Conservation (phyloP, 1,140 invertebrate species). For the Microplitis demolitor region DNA sequence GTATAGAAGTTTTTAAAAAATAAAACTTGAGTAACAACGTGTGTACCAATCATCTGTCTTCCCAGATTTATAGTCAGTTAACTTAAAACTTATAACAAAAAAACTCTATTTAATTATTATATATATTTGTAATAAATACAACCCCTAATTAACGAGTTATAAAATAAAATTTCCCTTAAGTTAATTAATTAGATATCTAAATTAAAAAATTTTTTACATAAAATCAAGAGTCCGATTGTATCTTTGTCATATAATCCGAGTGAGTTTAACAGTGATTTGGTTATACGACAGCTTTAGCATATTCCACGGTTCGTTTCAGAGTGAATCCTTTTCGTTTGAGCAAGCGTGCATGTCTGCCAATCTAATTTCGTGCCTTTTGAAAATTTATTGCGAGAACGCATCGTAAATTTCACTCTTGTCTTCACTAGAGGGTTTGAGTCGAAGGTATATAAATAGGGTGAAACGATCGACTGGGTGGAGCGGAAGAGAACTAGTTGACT, state of each 20-base stretch:
- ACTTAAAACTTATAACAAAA: too few relatives aligned
- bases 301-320: not conserved
- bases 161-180: too few relatives aligned
- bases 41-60: not conserved
- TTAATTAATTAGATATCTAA: too few relatives aligned
- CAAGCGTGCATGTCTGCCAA: conserved; percentile 1
- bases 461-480: not conserved
- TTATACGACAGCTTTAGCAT: too few relatives aligned
- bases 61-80: not conserved
- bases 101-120: too few relatives aligned
- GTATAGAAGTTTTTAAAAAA: not conserved
- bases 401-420: conserved; percentile 3
- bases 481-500: not conserved
- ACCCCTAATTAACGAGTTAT: too few relatives aligned
- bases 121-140: too few relatives aligned
- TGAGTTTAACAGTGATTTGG: too few relatives aligned
- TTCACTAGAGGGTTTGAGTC: not conserved
- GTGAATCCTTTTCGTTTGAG: not conserved
- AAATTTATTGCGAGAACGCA: conserved; percentile 1
- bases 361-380: conserved; percentile 2
- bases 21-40: not conserved
- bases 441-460: not conserved
- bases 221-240: too few relatives aligned
- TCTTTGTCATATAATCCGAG: too few relatives aligned
- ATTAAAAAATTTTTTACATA: too few relatives aligned